These are phyloP conservation scores for Xenops minutus DNA, from an alignment of 2,797 vertebrate genomes.

Conservation along the genomic window DNA sequence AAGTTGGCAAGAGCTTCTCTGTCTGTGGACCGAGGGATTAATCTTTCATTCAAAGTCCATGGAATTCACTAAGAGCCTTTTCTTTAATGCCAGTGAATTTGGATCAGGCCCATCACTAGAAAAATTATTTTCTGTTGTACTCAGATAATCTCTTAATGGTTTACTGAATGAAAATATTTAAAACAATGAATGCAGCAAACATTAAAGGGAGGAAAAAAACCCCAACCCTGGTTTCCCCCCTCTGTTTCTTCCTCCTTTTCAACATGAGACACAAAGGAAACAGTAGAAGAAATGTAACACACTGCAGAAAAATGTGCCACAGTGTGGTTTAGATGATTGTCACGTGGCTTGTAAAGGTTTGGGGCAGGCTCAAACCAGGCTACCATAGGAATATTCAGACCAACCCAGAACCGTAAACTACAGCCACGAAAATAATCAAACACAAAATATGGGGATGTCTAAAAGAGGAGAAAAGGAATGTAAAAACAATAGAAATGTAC, in stretches of 20 bases:
- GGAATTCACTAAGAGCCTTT: conserved; percentile 30
- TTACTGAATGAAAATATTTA: background rate
- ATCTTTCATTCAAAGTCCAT: background rate
- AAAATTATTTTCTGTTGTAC: conserved; percentile 1
- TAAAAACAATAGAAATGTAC: background rate
- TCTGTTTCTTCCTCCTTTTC: background rate
- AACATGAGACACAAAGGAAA: background rate
- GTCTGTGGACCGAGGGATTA: background rate
- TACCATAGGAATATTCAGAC: background rate
- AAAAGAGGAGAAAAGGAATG: background rate
- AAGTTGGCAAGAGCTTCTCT: background rate
- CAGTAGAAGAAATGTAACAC: conserved; percentile 5
- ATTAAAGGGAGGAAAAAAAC: background rate
- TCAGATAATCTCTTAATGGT: background rate
- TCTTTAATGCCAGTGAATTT: background rate
- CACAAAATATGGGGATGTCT: background rate
- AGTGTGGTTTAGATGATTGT: background rate
- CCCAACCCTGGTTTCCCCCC: rapidly evolving
- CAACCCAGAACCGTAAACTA: background rate
- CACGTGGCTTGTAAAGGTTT: background rate
- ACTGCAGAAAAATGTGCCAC: background rate
- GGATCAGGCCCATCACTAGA: background rate
- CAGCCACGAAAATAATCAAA: background rate
- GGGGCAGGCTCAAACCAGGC: background rate
- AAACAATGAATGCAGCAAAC: background rate